Evolutionary conservation across 2,113 vertebrate species (phyloP), one percentile per base, ranked within the genome.

Genomic region (Athene cunicularia): DNA sequence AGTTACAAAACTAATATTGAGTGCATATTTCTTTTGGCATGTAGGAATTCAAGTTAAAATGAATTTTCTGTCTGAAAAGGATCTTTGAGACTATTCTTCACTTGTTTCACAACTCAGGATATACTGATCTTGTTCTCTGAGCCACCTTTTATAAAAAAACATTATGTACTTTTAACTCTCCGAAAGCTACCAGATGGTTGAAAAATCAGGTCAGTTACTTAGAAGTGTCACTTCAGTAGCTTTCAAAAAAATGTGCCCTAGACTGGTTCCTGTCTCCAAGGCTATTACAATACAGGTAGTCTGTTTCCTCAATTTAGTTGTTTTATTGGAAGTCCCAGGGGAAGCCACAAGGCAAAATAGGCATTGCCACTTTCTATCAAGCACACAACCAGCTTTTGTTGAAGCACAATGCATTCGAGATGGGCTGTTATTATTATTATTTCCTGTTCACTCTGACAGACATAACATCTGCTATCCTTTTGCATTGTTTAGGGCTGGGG

Each of bases 211-310:
- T n/a, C 41, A 22, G 32, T 68, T 80, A 68, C 55, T 68, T 37
- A 45, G 7, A 72, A 64, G 35, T 20, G 3, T 45, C n/a, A 72
- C 11, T 86, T 83, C 16, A 35, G n/a, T 22, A 82, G n/a, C 45
- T 74, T 72, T 62, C 0, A 0, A 45, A 74, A 58, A 62, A 28
- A 6, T 0, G 1, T 20, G 16, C 67, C 41, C 52, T 43, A n/a
- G 41, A 32, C 41, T 35, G 7, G 1, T 45, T 84, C 35, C 30
- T 33, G 14, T 47, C 28, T 80, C 35, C 41, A 74, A 50, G 12
- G 18, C 35, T 45, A n/a, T 23, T 94, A 35, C 9, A n/a, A 28
- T n/a, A 50, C 32, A 80, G 9, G 6, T 68, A 50, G 9, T 11
- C 32, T 19, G 2, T 68, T 75, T 75, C 56, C 27, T 80, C 28